phyloP scores from a whole-genome alignment of 2,797 vertebrate genomes.

The Tapera naevia region DNA sequence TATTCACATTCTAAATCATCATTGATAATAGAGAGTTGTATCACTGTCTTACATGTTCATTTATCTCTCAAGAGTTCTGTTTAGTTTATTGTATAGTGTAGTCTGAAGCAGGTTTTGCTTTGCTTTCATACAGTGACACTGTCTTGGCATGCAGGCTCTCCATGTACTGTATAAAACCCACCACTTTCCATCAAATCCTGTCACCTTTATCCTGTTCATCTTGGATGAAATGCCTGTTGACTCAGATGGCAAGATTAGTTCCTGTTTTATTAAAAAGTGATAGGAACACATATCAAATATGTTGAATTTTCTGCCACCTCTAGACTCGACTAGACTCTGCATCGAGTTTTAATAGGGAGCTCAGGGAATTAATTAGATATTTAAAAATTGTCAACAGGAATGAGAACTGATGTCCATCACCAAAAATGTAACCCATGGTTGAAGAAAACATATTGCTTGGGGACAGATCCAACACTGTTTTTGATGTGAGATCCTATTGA shows the following conservation, averaged over 20 bases:
- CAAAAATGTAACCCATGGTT: neutral
- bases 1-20: neutral
- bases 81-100: neutral
- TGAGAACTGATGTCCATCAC: neutral
- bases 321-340: constrained; percentile 10
- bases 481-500: neutral
- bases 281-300: neutral
- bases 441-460: neutral
- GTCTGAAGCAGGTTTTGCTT: neutral
- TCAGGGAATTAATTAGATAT: constrained; percentile 66
- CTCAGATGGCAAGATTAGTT: constrained; percentile 20
- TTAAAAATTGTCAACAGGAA: constrained; percentile 51
- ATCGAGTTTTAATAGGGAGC: constrained; percentile 50
- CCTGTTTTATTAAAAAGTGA: neutral
- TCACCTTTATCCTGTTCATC: neutral
- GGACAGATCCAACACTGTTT: neutral
- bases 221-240: neutral
- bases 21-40: neutral
- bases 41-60: neutral
- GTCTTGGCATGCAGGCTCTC: neutral
- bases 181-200: neutral
- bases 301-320: neutral
- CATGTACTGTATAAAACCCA: neutral
- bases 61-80: neutral
- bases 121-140: neutral